Evolutionary conservation across 37 sponge, comb jelly and placozoan genomes (phyloP), one percentile per base, ranked within the genome.

Genomic region (Chondrilla cf. caribensis): DNA sequence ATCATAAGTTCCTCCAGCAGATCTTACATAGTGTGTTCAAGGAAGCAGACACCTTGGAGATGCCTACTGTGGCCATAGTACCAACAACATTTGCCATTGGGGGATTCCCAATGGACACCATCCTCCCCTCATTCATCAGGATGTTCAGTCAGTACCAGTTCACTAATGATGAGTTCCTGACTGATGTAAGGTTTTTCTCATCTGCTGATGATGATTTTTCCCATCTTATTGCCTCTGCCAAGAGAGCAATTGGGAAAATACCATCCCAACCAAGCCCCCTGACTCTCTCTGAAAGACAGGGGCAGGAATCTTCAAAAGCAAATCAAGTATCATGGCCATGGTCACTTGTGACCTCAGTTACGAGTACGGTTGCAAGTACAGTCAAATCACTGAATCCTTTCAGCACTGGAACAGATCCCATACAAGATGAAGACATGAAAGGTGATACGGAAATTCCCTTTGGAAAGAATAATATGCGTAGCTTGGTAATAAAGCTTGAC

Each of bases 401-500:
- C 11, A 14, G 9, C 11, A 11, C 9, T 14, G 51, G 11, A 47
- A 47, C 9, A 14, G 51, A 47, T 47, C 11, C 51, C 6, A 47
- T 14, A 14, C 11, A 11, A 14, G 51, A 47, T 14, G 51, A 47
- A 47, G 6, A 6, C 11, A 6, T 14, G 11, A 47, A 47, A 6
- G 11, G 6, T 47, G 51, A 14, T 47, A n/a, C n/a, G n/a, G n/a
- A n/a, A n/a, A 47, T 47, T 14, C 51, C 51, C 11, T 47, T 47
- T 6, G n/a, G n/a, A n/a, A n/a, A n/a, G n/a, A 47, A 11, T 11
- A 47, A 47, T 11, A 47, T 11, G 11, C 11, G 51, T 11, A 47
- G 9, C 11, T 47, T 92, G 9, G 80, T 84, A 37, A 67, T 92
- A 8, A 88, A 86, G 83, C 58, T 71, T 51, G 89, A 55, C 15